Base-by-base conservation (phyloP, 1,140 invertebrate genomes). In the Brachionus calyciflorus region DNA sequence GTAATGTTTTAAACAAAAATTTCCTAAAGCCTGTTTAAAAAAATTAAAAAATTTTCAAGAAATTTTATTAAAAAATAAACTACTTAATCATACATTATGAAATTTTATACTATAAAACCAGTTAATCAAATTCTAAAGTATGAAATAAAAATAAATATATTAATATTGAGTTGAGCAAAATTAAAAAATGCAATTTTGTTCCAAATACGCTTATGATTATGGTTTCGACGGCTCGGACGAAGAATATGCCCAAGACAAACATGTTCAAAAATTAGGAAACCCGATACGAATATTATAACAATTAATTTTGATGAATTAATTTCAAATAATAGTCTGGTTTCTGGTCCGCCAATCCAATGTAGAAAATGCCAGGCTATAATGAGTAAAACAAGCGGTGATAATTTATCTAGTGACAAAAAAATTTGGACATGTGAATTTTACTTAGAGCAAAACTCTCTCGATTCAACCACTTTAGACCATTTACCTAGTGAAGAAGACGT, bases 391-490 rank as follows among this genome's bases (percentile, higher is more conserved):
- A 69, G 65, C n/a, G n/a, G n/a, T 10, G 19, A 44, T 7, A 19
- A 44, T 49, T 14, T 69, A 2, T 6, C 24, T 3, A 12, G 19
- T 37, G 3, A 0, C 2, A 57, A 70, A 28, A 70, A 70, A 46
- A 53, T 51, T 14, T 75, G 69, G 69, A 75, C 6, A 49, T 75
- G 83, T 79, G 83, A 84, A 76, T 84, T 82, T 57, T 84, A 82
- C 77, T 78, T 75, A 2, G 28, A 80, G 26, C 77, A 78, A 44
- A 84, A 82, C 78, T 3, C 10, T 10, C 24, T 60, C 2, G 7
- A 28, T n/a, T 28, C 30, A 28, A 4, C 17, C 1, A 65, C 73
- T 24, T 55, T 79, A 6, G 79, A 81, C 40, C 82, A 82, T 77
- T 79, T 82, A 14, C 81, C 83, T 3, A 79, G 78, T 68, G 80